phyloP scores from a whole-genome alignment of 35 echinoderm and acorn worm genomes.

The Chiridota heheva region DNA sequence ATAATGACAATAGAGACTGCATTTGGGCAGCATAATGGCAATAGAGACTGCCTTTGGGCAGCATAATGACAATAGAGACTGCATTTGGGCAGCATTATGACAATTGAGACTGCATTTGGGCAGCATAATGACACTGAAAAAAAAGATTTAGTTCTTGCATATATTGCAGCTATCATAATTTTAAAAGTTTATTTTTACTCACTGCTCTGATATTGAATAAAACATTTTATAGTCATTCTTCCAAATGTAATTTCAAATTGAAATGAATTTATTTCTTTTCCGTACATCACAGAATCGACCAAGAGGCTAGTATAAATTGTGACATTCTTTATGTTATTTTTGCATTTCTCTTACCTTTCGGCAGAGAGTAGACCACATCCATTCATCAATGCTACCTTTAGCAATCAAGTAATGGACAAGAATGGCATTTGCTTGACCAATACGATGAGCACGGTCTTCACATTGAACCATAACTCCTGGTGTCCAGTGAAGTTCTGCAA shows the following conservation, averaged over 20 bases:
- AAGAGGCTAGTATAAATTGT: not conserved
- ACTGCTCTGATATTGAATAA: not conserved
- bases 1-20: too few relatives aligned
- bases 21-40: too few relatives aligned
- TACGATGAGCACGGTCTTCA: constrained; percentile 86
- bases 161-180: too few relatives aligned
- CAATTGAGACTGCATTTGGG: too few relatives aligned
- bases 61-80: too few relatives aligned
- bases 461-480: constrained; percentile 79
- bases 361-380: constrained; percentile 79
- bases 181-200: too few relatives aligned
- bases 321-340: not conserved
- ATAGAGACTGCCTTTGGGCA: too few relatives aligned
- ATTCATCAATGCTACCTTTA: constrained; percentile 89
- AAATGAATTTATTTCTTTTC: not conserved
- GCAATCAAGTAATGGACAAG: constrained; percentile 84
- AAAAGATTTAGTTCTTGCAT: too few relatives aligned
- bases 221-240: not conserved
- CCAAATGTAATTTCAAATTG: not conserved
- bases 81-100: too few relatives aligned
- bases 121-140: too few relatives aligned
- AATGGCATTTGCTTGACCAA: constrained; percentile 76
- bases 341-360: constrained; percentile 47
- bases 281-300: not conserved
- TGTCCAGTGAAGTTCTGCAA: constrained; percentile 90